Evolutionary conservation across 2,888 invertebrate genomes (phyloP), one percentile per base, ranked within the genome.

Genomic region (Brachyptera risi): DNA sequence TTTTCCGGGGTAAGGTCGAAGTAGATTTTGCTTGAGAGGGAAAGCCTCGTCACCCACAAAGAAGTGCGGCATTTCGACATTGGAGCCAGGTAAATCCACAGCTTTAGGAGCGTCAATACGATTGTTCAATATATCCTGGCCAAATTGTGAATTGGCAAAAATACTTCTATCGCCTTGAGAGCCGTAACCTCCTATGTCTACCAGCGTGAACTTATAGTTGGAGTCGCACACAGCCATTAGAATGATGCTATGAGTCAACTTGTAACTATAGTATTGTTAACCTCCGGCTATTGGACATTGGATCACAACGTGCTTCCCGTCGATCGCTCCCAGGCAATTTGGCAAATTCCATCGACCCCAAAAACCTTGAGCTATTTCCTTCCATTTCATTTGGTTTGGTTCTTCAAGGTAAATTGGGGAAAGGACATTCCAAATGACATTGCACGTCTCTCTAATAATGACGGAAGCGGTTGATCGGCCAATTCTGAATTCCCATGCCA

Each of bases 271-370:
- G 68, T 66, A 71, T 57, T 65, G 64, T 49, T 69, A 67, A 26
- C 66, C 68, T 61, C 63, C 65, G 49, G 67, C 62, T 54, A 63
- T 65, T 47, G 71, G 69, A 61, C 62, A 56, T 66, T 67, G 59
- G n/a, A 70, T 71, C 59, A 67, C 62, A 11, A 71, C 67, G 66
- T 70, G 71, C 67, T 71, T 71, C 58, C 70, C 70, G 63, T 71
- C 69, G 61, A 70, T 68, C 62, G 70, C 68, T 3, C 66, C 68
- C 62, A 64, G 67, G 62, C 69, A 62, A 15, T 35, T 26, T 13
- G 68, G 69, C 67, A 71, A 71, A 65, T 70, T 67, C 69, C 70
- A 70, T 65, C 66, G 65, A 62, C 66, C 65, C 62, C 44, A 65
- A 69, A 70, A 70, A 60, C 66, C 66, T 31, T 68, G 66, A 57